phyloP scores from a whole-genome alignment of 2,113 vertebrate species.

The Sebastes fasciatus region DNA sequence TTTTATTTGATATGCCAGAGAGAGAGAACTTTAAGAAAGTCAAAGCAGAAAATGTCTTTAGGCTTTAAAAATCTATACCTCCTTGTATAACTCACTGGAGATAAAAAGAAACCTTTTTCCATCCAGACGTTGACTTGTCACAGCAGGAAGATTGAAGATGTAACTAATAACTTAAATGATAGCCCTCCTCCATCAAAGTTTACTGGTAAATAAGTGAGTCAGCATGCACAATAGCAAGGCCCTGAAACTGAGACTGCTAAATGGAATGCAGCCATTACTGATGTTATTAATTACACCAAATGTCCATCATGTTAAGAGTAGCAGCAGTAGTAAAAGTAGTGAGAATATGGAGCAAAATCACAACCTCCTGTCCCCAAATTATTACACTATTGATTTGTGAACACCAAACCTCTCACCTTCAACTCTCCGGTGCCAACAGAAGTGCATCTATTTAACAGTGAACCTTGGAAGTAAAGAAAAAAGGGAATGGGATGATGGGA shows the following conservation, averaged over 20 bases:
- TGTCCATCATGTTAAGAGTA: neutral
- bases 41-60: neutral
- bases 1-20: neutral
- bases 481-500: constrained; percentile 40
- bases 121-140: neutral
- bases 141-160: neutral
- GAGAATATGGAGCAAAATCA: neutral
- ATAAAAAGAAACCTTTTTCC: constrained; percentile 10
- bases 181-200: neutral
- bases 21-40: neutral
- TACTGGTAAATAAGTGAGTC: neutral
- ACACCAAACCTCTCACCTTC: constrained; percentile 10
- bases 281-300: neutral
- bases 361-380: constrained; percentile 2
- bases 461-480: constrained; percentile 24
- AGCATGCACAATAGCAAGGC: neutral
- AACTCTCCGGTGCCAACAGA: neutral
- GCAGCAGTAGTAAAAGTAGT: neutral
- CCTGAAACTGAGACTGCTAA: neutral
- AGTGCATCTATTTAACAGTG: constrained; percentile 12
- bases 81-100: neutral
- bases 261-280: neutral
- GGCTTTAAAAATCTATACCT: neutral
- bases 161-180: neutral
- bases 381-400: constrained; percentile 23